A percentile compares a stretch with the other conserved stretches of the same genome.
Evolutionary conservation across 2,797 vertebrate genomes (phyloP).

Genomic region (Anniella stebbinsi): DNA sequence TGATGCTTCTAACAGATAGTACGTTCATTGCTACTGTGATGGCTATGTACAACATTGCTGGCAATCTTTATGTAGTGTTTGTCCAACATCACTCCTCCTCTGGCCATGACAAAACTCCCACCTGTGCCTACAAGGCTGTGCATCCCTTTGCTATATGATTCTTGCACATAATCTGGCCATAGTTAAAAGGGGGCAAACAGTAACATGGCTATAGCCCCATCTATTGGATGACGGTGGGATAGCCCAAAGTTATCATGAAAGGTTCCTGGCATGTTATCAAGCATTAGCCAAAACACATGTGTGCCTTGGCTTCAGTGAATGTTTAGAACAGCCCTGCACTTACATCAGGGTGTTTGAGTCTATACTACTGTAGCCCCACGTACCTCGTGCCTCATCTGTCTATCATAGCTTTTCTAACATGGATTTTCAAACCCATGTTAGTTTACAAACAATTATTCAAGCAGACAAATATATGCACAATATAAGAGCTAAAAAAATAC

Average conservation of each 20-base stretch:
- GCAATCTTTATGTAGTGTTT: neutral
- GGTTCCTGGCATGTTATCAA: neutral
- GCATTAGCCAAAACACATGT: neutral
- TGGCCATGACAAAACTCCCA: neutral
- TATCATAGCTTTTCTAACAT: neutral
- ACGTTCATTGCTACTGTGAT: neutral
- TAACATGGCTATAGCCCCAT: neutral
- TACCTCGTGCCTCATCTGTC: neutral
- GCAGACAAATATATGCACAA: neutral
- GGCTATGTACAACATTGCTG: neutral
- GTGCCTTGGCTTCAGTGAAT: neutral
- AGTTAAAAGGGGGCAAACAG: neutral
- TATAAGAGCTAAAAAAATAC: neutral
- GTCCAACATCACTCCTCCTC: neutral
- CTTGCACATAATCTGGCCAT: neutral
- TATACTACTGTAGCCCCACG: neutral
- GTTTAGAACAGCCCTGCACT: neutral
- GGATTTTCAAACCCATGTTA: neutral
- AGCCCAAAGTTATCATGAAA: neutral
- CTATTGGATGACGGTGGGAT: slow-evolving; percentile 5
- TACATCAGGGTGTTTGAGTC: neutral
- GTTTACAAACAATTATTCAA: too few relatives aligned
- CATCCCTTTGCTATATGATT: neutral
- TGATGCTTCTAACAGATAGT: neutral
- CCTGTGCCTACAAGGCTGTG: neutral